Evolutionary conservation across 1,140 invertebrate species (phyloP).

Genomic region (Euwallacea fornicatus): DNA sequence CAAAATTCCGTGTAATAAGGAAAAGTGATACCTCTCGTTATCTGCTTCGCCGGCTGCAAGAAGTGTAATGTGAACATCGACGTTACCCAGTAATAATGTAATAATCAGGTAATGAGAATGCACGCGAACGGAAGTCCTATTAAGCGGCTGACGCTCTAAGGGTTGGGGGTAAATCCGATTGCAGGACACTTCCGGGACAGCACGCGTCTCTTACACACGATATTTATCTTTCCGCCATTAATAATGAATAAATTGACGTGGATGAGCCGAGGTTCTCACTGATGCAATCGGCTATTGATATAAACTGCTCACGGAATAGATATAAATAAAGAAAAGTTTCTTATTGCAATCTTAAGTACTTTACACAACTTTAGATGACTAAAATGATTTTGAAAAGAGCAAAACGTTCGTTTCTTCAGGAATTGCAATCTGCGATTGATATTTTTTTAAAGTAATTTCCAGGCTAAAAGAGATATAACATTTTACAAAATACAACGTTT

Average conservation of each 20-base stretch:
- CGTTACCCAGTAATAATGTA: not conserved
- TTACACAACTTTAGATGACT: too few relatives aligned
- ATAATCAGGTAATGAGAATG: conserved; percentile 27
- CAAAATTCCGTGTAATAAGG: conserved; percentile 5
- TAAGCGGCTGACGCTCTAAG: conserved; percentile 26
- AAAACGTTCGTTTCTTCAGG: too few relatives aligned
- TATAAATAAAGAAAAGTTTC: too few relatives aligned
- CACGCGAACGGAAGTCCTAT: conserved; percentile 33
- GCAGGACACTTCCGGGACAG: conserved; percentile 30
- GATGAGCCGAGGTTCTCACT: conserved; percentile 10
- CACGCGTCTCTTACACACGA: conserved; percentile 32
- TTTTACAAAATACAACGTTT: too few relatives aligned
- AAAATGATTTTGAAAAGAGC: too few relatives aligned
- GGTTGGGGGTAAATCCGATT: conserved; percentile 21
- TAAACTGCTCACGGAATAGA: too few relatives aligned
- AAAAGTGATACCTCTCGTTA: not conserved
- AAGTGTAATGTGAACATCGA: conserved; percentile 25
- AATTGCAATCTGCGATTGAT: too few relatives aligned
- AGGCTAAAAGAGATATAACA: too few relatives aligned
- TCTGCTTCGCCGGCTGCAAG: conserved; percentile 7
- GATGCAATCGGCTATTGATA: too few relatives aligned
- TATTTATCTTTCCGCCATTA: conserved; percentile 32
- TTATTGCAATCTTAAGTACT: too few relatives aligned
- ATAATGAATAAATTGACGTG: conserved; percentile 31
- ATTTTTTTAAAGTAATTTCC: too few relatives aligned